phyloP scores from a whole-genome alignment of 2,797 vertebrate genomes.

The Mormyrus proboscirostris region DNA sequence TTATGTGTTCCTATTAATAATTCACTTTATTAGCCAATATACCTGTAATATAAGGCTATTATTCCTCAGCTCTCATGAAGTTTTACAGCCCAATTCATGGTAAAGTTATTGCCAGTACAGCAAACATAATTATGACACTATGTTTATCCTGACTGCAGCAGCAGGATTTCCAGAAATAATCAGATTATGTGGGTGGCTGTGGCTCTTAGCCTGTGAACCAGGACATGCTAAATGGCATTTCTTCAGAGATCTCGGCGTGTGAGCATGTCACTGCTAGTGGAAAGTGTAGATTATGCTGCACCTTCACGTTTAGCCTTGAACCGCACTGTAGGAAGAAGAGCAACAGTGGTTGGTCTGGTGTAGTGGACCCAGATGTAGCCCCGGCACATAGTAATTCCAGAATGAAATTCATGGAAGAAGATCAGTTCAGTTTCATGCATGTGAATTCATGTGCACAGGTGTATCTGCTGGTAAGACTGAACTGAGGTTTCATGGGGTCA shows the following conservation, averaged over 20 bases:
- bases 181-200: not conserved
- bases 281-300: not conserved
- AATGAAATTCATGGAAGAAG: not conserved
- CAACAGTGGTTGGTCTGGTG: not conserved
- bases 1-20: not conserved
- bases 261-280: not conserved
- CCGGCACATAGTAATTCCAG: not conserved
- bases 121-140: not conserved
- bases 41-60: not conserved
- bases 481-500: not conserved
- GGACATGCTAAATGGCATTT: not conserved
- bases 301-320: not conserved
- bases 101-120: not conserved
- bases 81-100: not conserved
- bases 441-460: not conserved
- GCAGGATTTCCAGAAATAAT: not conserved
- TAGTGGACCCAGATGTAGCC: not conserved
- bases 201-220: not conserved
- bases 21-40: conserved; percentile 1
- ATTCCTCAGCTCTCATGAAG: not conserved
- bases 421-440: not conserved
- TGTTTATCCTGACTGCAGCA: not conserved
- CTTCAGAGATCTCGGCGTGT: not conserved
- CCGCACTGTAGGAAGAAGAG: not conserved
- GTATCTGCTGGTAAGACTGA: not conserved